phyloP scores from a whole-genome alignment of 2,113 vertebrate genomes.

The Zootoca vivipara region DNA sequence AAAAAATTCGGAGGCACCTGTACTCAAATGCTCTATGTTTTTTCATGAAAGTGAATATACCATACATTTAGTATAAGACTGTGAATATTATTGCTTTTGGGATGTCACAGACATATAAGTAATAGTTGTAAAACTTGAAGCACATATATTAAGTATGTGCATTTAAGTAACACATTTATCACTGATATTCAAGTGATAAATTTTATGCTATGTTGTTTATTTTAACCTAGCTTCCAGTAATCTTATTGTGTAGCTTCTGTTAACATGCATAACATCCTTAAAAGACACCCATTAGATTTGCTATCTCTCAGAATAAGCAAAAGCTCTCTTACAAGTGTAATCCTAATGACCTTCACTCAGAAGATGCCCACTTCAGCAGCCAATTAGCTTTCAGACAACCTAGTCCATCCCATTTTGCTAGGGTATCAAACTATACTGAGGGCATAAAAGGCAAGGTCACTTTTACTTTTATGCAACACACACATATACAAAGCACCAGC shows the following conservation, averaged over 20 bases:
- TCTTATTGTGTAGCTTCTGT: too few species aligned
- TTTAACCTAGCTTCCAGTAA: too few species aligned
- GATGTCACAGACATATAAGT: background rate
- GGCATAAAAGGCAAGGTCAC: background rate
- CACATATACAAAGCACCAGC: background rate
- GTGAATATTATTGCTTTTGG: background rate
- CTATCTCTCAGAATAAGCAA: background rate
- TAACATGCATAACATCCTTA: too few species aligned
- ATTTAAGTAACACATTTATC: too few species aligned
- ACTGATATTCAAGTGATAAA: too few species aligned
- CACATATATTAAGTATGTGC: too few species aligned
- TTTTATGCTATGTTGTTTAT: too few species aligned
- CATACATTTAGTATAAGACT: background rate
- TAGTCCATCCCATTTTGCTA: background rate
- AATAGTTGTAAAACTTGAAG: too few species aligned
- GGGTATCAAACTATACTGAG: background rate
- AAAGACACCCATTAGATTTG: background rate
- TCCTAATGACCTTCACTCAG: too few species aligned
- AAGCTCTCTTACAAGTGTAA: too few species aligned
- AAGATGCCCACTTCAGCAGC: background rate
- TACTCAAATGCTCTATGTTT: background rate
- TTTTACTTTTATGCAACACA: slow-evolving; percentile 6
- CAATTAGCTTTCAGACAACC: background rate
- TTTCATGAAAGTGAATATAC: background rate
- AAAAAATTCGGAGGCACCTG: too few species aligned